Evolutionary conservation across 1,140 invertebrate species (phyloP).

Genomic region (Drosophila pseudoananassae): DNA sequence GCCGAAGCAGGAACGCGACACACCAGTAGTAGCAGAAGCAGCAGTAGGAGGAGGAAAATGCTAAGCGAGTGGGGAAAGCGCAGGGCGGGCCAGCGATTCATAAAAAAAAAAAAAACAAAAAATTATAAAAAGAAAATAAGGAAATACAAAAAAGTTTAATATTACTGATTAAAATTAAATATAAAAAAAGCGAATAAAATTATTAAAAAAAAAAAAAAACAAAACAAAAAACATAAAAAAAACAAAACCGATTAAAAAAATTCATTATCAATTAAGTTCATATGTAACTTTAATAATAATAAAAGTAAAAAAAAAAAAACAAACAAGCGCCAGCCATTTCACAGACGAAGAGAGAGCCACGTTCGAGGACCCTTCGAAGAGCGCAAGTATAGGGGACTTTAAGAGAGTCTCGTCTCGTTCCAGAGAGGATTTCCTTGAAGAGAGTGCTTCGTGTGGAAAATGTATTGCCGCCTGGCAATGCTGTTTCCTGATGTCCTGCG

Average conservation of each 20-base stretch:
- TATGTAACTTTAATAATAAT: conserved; percentile 83
- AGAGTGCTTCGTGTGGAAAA: not conserved
- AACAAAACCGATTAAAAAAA: conserved; percentile 60
- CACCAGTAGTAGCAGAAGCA: conserved; percentile 19
- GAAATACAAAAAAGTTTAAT: conserved; percentile 70
- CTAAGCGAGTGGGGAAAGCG: conserved; percentile 35
- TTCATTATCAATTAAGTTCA: conserved; percentile 80
- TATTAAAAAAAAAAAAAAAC: conserved; percentile 62
- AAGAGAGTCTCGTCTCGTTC: conserved; percentile 10
- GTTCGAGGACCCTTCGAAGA: too few species aligned
- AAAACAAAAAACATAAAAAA: conserved; percentile 19
- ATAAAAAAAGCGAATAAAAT: conserved; percentile 60
- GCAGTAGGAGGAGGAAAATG: not conserved
- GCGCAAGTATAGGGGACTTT: not conserved
- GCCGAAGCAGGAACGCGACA: conserved; percentile 14
- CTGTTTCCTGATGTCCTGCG: conserved; percentile 25
- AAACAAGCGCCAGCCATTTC: conserved; percentile 26
- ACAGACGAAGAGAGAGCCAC: conserved; percentile 45
- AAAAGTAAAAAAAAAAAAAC: conserved; percentile 58
- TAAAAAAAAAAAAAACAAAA: conserved; percentile 51
- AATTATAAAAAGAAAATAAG: conserved; percentile 50
- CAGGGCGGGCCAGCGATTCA: conserved; percentile 68
- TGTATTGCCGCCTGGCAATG: conserved; percentile 33
- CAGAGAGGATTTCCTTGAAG: conserved; percentile 25
- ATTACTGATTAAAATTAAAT: conserved; percentile 81